Evolutionary conservation across 2,797 vertebrate species (phyloP), one percentile per base, ranked within the genome.

Genomic region (Chelidonichthys spinosus): DNA sequence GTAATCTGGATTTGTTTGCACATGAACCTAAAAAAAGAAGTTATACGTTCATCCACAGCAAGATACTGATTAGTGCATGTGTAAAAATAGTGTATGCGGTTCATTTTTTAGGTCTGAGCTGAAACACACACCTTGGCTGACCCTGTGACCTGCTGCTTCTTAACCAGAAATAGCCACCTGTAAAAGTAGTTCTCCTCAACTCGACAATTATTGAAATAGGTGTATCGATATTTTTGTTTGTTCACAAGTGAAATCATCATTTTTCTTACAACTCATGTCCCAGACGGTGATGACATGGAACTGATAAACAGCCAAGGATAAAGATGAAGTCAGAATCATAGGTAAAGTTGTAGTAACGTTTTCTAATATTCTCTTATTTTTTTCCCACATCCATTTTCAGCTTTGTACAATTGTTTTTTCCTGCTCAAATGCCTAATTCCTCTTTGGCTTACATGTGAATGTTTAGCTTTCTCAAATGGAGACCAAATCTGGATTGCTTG

Each of bases 101-200:
- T 64, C 36, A 67, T 75, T 85, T 64, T 85, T 85, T 33, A 83
- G 61, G 46, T 73, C 66, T 59, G 46, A 77, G 70, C 69, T 86
- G 83, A 86, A 92, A 92, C 63, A 64, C 83, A 93, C 87, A 88
- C 89, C 90, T 90, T 89, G 74, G 71, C 86, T 85, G 81, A 90
- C 74, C 87, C 68, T 10, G 25, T 87, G 81, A 87, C 74, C 75
- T 81, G 49, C 72, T 76, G 64, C 83, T 71, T 69, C 79, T 82
- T n/a, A 58, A 54, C 85, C 85, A 88, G 81, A 89, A 90, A 93
- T 92, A 93, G 87, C 60, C 40, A 69, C 64, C 64, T 71, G 54
- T 59, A 85, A 85, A 88, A 87, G 62, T 60, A 58, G 25, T 87
- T 86, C 76, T 91, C 81, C 88, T 72, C 37, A 78, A 67, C 25